These are phyloP conservation scores for rat (Rattus norvegicus) DNA, from an alignment of 2,113 vertebrate species.

Conservation along the genomic window DNA sequence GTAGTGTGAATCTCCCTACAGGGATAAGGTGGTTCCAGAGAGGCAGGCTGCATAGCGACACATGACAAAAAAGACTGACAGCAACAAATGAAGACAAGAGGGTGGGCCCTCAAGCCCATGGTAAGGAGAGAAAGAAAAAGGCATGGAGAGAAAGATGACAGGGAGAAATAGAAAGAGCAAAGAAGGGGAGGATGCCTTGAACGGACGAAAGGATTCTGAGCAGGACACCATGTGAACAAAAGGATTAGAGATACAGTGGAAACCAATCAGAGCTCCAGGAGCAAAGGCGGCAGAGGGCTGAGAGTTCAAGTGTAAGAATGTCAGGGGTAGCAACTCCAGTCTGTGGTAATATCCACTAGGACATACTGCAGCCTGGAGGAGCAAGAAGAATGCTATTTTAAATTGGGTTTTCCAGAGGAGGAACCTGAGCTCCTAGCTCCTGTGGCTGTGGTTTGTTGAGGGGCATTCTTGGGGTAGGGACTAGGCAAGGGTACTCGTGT, in stretches of 20 bases:
- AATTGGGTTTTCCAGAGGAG: not conserved
- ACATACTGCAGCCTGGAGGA: not conserved
- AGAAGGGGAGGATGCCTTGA: not conserved
- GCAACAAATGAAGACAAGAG: not conserved
- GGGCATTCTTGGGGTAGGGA: not conserved
- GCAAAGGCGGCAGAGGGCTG: not conserved
- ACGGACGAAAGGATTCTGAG: not conserved
- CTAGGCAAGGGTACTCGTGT: not conserved
- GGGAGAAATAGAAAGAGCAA: not conserved
- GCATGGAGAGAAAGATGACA: too few species aligned
- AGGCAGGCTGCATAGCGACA: not conserved
- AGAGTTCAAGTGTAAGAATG: not conserved
- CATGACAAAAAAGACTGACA: not conserved
- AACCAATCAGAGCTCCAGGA: fast-evolving
- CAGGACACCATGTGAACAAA: not conserved
- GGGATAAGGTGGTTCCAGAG: not conserved
- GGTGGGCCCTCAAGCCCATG: not conserved
- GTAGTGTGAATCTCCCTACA: not conserved
- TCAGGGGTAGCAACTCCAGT: not conserved
- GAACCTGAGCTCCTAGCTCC: not conserved
- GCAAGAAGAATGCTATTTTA: not conserved
- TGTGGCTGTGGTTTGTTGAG: not conserved
- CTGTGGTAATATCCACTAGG: too few species aligned
- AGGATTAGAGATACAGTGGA: too few species aligned
- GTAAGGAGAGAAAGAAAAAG: not conserved